A percentile compares a stretch with the other conserved stretches of the same genome.
These are phyloP conservation scores for Sebastes goodei DNA, from an alignment of 2,797 vertebrate genomes.

Conservation along the genomic window DNA sequence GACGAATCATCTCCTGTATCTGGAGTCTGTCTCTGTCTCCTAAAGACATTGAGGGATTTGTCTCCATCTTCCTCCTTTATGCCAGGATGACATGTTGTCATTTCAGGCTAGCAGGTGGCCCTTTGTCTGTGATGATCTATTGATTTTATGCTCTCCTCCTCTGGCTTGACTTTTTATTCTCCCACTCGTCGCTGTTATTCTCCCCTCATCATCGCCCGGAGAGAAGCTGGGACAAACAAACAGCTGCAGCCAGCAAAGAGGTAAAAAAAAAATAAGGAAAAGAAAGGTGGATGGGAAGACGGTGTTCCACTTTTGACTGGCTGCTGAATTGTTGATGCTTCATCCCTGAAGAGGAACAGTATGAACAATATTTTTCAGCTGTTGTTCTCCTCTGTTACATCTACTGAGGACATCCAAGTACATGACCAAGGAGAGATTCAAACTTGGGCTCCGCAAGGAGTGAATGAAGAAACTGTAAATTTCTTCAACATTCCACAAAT, in stretches of 20 bases:
- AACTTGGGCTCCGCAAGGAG: background rate
- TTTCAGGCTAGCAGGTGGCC: constrained; percentile 74
- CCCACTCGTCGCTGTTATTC: constrained; percentile 49
- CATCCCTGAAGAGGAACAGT: background rate
- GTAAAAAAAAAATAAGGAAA: background rate
- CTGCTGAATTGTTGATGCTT: background rate
- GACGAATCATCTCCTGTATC: constrained; percentile 30
- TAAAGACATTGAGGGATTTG: constrained; percentile 44
- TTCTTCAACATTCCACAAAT: background rate
- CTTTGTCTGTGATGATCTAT: constrained; percentile 76
- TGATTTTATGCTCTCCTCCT: constrained; percentile 65
- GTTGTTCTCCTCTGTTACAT: background rate
- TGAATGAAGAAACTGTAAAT: background rate
- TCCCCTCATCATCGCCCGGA: constrained; percentile 38
- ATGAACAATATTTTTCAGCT: background rate
- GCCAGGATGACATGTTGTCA: constrained; percentile 67
- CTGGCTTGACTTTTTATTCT: constrained; percentile 59
- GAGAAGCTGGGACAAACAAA: constrained; percentile 14
- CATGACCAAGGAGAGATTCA: background rate
- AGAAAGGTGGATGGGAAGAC: background rate
- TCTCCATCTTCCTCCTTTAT: constrained; percentile 59
- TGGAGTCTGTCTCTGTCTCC: constrained; percentile 51
- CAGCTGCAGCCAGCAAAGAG: constrained; percentile 45
- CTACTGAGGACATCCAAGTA: background rate
- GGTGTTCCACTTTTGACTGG: background rate